These are phyloP conservation scores for Pseudomyrmex gracilis DNA, from an alignment of 1,140 invertebrate genomes.

Conservation along the genomic window DNA sequence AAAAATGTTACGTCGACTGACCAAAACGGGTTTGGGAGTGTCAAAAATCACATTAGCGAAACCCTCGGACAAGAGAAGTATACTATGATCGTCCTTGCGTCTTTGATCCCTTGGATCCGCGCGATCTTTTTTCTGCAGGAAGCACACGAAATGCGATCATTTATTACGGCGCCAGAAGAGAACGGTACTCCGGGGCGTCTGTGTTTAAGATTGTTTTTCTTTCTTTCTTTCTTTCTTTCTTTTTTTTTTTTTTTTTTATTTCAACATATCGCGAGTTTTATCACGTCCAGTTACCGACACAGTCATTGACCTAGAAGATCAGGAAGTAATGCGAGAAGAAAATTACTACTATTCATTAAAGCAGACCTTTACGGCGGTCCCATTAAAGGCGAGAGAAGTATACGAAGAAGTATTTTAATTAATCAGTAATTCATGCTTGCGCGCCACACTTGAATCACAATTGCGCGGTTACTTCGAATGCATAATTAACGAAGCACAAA, in stretches of 20 bases:
- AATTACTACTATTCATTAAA: constrained; percentile 63
- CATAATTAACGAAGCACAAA: constrained; percentile 41
- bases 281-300: constrained; percentile 53
- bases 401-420: constrained; percentile 57
- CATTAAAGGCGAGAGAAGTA: constrained; percentile 26
- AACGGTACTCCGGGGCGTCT: constrained; percentile 1
- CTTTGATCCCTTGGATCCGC: constrained; percentile 1
- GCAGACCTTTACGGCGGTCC: constrained; percentile 18
- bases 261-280: constrained; percentile 6
- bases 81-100: neutral
- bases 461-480: neutral
- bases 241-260: too few species aligned
- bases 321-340: constrained; percentile 59
- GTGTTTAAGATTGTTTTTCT: neutral
- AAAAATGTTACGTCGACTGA: too few species aligned
- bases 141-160: neutral
- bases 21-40: too few species aligned
- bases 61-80: too few species aligned
- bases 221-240: too few species aligned
- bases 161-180: neutral
- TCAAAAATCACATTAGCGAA: too few species aligned
- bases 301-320: constrained; percentile 47
- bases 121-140: constrained; percentile 9
- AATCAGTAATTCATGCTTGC: constrained; percentile 28
- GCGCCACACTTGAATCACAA: neutral